These are phyloP conservation scores for Neoaliturus tenellus DNA, from an alignment of 2,888 invertebrate genomes.

Conservation along the genomic window DNA sequence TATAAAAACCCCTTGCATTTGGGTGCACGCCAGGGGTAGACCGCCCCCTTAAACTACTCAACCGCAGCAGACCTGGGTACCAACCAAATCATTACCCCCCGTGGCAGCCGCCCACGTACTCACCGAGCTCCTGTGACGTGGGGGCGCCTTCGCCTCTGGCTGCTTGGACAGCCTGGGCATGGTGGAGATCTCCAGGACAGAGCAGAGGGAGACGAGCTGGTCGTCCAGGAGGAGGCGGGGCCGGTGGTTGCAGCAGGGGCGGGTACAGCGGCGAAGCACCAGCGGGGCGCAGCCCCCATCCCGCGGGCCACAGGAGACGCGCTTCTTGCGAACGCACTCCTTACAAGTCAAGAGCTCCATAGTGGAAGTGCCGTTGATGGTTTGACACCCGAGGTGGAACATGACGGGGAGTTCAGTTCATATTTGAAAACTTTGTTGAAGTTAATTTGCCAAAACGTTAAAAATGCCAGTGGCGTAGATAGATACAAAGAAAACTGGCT, in stretches of 20 bases:
- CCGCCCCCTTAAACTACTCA: no score
- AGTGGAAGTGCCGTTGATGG: slow-evolving; percentile 46
- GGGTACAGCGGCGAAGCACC: slow-evolving; percentile 32
- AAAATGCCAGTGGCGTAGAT: no score
- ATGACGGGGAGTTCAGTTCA: slow-evolving; percentile 34
- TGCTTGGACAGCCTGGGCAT: slow-evolving; percentile 57
- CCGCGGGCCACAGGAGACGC: slow-evolving; percentile 24
- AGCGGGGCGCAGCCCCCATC: slow-evolving; percentile 30
- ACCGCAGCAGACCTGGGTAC: no score
- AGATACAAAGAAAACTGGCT: no score
- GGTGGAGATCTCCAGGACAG: slow-evolving; percentile 60
- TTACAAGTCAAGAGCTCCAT: slow-evolving; percentile 50
- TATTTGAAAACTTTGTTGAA: no score
- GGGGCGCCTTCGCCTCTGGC: slow-evolving; percentile 18
- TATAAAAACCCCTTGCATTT: no score
- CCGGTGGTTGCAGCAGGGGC: slow-evolving; percentile 59
- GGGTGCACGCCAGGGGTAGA: no score
- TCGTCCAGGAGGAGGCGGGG: slow-evolving; percentile 63
- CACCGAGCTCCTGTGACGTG: slow-evolving; percentile 44
- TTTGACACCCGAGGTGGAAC: slow-evolving; percentile 58
- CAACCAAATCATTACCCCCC: no score
- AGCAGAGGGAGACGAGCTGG: slow-evolving; percentile 60
- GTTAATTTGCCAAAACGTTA: no score
- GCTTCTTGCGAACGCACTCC: slow-evolving; percentile 51
- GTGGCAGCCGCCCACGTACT: no score